Evolutionary conservation across 2,797 vertebrate species (phyloP).

Genomic region (Cottoperca gobio): DNA sequence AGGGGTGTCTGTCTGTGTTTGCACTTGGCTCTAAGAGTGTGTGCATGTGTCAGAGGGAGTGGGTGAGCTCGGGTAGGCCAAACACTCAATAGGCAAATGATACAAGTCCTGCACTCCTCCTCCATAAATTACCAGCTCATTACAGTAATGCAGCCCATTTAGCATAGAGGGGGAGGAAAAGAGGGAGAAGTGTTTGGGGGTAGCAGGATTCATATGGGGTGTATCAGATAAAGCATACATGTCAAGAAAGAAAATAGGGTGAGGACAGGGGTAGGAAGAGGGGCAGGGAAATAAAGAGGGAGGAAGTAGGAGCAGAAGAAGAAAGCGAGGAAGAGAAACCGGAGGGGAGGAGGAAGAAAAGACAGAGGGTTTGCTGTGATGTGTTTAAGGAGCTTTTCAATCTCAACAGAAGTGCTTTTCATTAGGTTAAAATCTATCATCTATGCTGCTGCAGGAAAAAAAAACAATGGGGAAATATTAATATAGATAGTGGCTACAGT

Average conservation of each 20-base stretch:
- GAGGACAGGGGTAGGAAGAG: conserved; percentile 15
- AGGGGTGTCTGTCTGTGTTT: conserved; percentile 27
- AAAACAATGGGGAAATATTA: conserved; percentile 76
- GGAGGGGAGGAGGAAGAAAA: conserved; percentile 19
- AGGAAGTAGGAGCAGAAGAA: not conserved
- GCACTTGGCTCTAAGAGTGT: conserved; percentile 33
- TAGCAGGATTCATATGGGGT: conserved; percentile 14
- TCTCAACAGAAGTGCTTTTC: conserved; percentile 76
- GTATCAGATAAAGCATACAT: conserved; percentile 45
- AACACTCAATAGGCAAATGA: conserved; percentile 74
- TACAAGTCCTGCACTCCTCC: conserved; percentile 73
- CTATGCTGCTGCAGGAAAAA: conserved; percentile 56
- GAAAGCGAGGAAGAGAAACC: not conserved
- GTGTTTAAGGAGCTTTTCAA: conserved; percentile 78
- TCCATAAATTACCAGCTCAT: conserved; percentile 82
- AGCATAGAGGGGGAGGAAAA: conserved; percentile 38
- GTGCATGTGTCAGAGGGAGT: conserved; percentile 31
- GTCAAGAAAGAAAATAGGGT: conserved; percentile 44
- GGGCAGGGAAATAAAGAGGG: conserved; percentile 31
- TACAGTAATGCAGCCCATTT: conserved; percentile 80
- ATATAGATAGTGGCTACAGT: conserved; percentile 69
- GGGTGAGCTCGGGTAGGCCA: conserved; percentile 52
- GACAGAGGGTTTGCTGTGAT: conserved; percentile 47
- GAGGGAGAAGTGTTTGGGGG: conserved; percentile 7
- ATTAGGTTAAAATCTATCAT: conserved; percentile 79